A percentile compares a stretch with the other conserved stretches of the same genome.
These are phyloP conservation scores for Toxonevra muliebris DNA, from an alignment of 2,888 invertebrate species.

Conservation along the genomic window DNA sequence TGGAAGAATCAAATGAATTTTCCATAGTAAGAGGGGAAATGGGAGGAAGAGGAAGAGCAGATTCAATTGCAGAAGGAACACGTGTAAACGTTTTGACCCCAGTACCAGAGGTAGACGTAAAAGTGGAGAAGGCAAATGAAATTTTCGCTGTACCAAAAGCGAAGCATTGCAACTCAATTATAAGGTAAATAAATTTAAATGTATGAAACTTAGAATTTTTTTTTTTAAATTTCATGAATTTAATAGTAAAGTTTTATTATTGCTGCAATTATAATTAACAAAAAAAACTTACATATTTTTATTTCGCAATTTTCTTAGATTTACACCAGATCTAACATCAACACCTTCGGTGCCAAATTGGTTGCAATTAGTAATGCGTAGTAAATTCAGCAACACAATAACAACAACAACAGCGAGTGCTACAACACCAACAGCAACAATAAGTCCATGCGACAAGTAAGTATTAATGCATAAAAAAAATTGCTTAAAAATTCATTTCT, in stretches of 20 bases:
- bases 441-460: constrained; percentile 44
- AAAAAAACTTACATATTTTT: not conserved
- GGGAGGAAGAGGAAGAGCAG: not conserved
- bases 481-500: not conserved
- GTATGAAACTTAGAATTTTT: too few species aligned
- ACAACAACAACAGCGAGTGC: constrained; percentile 21
- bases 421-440: not conserved
- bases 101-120: constrained; percentile 53
- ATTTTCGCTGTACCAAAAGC: constrained; percentile 57
- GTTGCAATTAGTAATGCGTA: constrained; percentile 64
- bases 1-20: not conserved
- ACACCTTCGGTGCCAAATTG: constrained; percentile 61
- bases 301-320: constrained; percentile 46
- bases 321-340: constrained; percentile 59
- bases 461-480: constrained; percentile 27
- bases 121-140: constrained; percentile 50
- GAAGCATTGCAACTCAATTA: constrained; percentile 59
- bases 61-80: not conserved
- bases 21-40: not conserved
- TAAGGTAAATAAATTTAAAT: constrained; percentile 50
- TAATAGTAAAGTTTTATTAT: too few species aligned
- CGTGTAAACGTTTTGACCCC: constrained; percentile 38
- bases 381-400: constrained; percentile 54
- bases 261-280: not conserved
- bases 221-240: too few species aligned